Conservation (phyloP, 2,888 invertebrate species). For the Coelogynopora nodosa region DNA sequence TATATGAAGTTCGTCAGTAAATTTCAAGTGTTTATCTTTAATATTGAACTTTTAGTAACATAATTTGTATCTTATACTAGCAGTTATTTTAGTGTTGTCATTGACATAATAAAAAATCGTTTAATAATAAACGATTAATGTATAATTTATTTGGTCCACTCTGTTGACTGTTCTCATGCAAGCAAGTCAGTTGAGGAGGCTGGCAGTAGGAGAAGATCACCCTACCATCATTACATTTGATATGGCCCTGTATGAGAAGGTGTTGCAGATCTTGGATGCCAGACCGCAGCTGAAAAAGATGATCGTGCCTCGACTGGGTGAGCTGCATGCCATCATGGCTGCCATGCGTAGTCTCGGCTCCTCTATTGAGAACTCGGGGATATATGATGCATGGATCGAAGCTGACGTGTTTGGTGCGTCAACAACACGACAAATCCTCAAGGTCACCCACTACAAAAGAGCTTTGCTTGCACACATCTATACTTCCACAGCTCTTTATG, state of each 20-base stretch:
- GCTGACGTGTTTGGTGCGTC: constrained; percentile 40
- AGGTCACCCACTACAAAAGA: constrained; percentile 45
- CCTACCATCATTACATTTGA: constrained; percentile 45
- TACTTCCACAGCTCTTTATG: constrained; percentile 42
- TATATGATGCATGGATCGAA: constrained; percentile 39
- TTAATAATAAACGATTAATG: constrained; percentile 5
- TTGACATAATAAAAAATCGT: constrained; percentile 23
- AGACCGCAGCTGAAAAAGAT: constrained; percentile 39
- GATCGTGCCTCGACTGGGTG: constrained; percentile 42
- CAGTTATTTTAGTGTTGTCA: constrained; percentile 19
- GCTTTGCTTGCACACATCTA: constrained; percentile 37
- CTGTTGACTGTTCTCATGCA: constrained; percentile 42
- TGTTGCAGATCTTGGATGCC: constrained; percentile 45
- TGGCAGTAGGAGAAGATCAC: constrained; percentile 44
- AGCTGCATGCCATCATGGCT: constrained; percentile 39
- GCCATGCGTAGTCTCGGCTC: constrained; percentile 36
- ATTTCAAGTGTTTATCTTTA: constrained; percentile 24
- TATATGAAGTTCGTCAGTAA: constrained; percentile 21
- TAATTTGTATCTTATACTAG: constrained; percentile 31
- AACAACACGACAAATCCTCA: constrained; percentile 45
- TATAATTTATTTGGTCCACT: constrained; percentile 38
- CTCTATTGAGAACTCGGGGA: constrained; percentile 42
- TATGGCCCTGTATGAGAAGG: constrained; percentile 46
- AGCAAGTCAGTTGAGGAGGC: background rate
- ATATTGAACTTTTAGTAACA: constrained; percentile 31